These are phyloP conservation scores for Thalassophryne amazonica DNA, from an alignment of 2,797 vertebrate species.

Conservation along the genomic window DNA sequence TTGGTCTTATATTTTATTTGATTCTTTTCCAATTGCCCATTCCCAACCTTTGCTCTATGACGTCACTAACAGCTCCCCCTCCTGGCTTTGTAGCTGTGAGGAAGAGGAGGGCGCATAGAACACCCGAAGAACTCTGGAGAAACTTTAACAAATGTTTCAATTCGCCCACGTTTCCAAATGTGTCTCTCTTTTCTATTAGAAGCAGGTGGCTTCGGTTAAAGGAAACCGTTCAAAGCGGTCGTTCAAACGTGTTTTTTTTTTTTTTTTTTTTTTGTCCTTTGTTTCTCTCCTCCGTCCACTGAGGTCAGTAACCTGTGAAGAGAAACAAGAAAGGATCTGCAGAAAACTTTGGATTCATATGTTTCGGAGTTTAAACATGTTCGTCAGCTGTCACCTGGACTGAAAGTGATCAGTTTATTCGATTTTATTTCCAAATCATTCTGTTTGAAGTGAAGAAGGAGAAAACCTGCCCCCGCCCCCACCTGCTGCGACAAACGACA, in stretches of 20 bases:
- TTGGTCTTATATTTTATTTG: no score
- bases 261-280: background rate
- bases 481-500: conserved; percentile 37
- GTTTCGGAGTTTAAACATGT: background rate
- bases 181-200: conserved; percentile 24
- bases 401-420: background rate
- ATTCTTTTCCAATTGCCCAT: no score
- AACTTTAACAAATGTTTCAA: conserved; percentile 6
- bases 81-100: no score
- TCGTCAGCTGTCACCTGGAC: background rate
- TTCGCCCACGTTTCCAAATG: conserved; percentile 39
- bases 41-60: conserved; percentile 12
- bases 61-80: conserved; percentile 54
- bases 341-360: conserved; percentile 30
- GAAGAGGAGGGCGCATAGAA: no score
- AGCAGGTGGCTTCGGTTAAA: conserved; percentile 56
- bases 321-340: conserved; percentile 31
- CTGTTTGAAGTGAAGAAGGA: no score
- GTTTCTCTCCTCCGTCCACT: background rate
- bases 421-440: no score
- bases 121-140: conserved; percentile 6
- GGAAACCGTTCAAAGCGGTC: background rate
- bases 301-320: conserved; percentile 69
- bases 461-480: conserved; percentile 6
- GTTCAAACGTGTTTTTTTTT: conserved; percentile 2